Evolutionary conservation across 2,888 invertebrate species (phyloP).

Genomic region (Labia minor): DNA sequence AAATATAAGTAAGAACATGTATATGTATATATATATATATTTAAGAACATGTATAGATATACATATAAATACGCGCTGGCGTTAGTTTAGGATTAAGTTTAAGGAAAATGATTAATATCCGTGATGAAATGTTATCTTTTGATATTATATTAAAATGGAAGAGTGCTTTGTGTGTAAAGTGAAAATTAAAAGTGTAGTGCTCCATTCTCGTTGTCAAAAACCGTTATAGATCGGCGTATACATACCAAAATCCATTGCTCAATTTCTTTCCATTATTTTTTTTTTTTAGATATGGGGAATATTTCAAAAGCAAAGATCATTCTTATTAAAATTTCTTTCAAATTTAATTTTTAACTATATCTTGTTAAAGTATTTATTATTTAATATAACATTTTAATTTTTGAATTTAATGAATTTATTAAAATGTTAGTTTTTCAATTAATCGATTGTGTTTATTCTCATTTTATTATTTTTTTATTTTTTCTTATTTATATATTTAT

Average conservation of each 20-base stretch:
- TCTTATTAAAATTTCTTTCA: not conserved
- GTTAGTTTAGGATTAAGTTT: not conserved
- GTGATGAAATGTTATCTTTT: not conserved
- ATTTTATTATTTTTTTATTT: too few species aligned
- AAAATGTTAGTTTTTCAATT: too few species aligned
- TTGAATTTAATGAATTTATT: too few species aligned
- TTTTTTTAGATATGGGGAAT: not conserved
- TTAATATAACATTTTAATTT: too few species aligned
- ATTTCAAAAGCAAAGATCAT: not conserved
- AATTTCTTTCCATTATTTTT: not conserved
- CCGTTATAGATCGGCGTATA: not conserved
- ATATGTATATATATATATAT: too few species aligned
- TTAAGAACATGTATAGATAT: too few species aligned
- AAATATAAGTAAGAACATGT: too few species aligned
- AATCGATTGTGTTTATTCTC: too few species aligned
- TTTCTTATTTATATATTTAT: too few species aligned
- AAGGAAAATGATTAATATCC: not conserved
- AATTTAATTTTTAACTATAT: too few species aligned
- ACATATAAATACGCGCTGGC: not conserved
- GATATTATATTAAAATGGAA: not conserved
- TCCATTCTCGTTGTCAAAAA: not conserved
- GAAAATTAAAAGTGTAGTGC: not conserved
- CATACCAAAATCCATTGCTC: conserved; percentile 6
- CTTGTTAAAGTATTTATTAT: too few species aligned
- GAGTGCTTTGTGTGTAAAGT: not conserved